Conservation (phyloP, 2,888 invertebrate genomes). For the Pemphredon lugubris region DNA sequence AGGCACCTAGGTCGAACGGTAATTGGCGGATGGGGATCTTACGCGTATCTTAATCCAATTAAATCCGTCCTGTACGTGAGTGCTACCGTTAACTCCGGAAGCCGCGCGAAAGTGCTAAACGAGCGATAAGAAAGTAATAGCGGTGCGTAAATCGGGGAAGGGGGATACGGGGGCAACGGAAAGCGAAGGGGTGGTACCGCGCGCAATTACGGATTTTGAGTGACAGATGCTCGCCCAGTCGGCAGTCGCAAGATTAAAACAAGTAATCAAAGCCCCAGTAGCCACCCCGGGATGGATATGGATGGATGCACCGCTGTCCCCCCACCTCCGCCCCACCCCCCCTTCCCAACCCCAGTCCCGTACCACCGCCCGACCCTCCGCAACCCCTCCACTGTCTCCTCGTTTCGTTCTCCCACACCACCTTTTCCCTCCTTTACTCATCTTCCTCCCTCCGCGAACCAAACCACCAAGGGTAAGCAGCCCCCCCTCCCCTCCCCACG, state of each 20-base stretch:
- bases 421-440: constrained; percentile 49
- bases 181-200: constrained; percentile 70
- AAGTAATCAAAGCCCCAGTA: constrained; percentile 80
- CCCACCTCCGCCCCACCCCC: constrained; percentile 33
- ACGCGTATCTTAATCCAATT: no score
- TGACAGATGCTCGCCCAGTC: constrained; percentile 81
- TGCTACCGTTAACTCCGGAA: constrained; percentile 13
- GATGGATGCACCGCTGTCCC: constrained; percentile 74
- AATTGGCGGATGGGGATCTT: no score
- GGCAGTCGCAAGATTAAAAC: constrained; percentile 81
- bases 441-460: constrained; percentile 40
- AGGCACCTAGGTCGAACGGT: no score
- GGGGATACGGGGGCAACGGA: constrained; percentile 25
- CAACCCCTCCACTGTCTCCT: constrained; percentile 52
- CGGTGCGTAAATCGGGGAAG: constrained; percentile 44
- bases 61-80: no score
- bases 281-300: constrained; percentile 77
- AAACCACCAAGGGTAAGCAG: constrained; percentile 54
- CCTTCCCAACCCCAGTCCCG: constrained; percentile 31
- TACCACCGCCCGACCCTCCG: constrained; percentile 18
- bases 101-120: constrained; percentile 63
- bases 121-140: constrained; percentile 74
- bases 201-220: constrained; percentile 80
- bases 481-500: constrained; percentile 8
- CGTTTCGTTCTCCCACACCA: constrained; percentile 50